These are phyloP conservation scores for Gymnogyps californianus DNA, from an alignment of 2,113 vertebrate species.

Conservation along the genomic window DNA sequence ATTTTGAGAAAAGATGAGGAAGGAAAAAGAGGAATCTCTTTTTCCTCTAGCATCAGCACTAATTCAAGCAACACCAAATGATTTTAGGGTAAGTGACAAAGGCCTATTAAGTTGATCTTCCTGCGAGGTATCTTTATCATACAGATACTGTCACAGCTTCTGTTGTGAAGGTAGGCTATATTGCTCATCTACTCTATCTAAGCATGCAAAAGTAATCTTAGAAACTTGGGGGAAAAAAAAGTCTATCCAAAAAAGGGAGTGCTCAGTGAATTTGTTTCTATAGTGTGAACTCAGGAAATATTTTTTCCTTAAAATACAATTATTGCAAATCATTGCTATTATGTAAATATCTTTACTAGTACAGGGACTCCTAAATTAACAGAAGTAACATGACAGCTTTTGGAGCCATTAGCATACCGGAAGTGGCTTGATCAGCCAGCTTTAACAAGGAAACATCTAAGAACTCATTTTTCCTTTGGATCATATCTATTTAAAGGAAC, in stretches of 20 bases:
- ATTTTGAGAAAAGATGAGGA: not conserved
- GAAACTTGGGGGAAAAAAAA: not conserved
- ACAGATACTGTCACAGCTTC: not conserved
- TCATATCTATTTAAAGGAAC: not conserved
- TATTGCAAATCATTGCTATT: not conserved
- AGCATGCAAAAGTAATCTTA: not conserved
- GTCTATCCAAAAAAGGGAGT: not conserved
- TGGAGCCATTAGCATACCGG: not conserved
- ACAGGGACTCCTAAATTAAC: not conserved
- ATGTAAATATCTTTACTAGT: not conserved
- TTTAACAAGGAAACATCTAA: not conserved
- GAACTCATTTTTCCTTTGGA: not conserved
- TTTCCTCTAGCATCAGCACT: not conserved
- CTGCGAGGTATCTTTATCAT: not conserved
- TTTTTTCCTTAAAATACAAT: not conserved
- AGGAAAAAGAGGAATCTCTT: not conserved
- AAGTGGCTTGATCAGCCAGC: not conserved
- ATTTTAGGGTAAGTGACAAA: not conserved
- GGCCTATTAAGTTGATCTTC: not conserved
- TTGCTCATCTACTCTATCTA: not conserved
- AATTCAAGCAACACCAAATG: not conserved
- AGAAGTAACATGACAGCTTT: not conserved
- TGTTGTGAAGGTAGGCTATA: not conserved
- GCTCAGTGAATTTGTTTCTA: not conserved
- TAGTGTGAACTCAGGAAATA: not conserved